phyloP scores from a whole-genome alignment of 1,140 invertebrate genomes.

The Musca vetustissima region DNA sequence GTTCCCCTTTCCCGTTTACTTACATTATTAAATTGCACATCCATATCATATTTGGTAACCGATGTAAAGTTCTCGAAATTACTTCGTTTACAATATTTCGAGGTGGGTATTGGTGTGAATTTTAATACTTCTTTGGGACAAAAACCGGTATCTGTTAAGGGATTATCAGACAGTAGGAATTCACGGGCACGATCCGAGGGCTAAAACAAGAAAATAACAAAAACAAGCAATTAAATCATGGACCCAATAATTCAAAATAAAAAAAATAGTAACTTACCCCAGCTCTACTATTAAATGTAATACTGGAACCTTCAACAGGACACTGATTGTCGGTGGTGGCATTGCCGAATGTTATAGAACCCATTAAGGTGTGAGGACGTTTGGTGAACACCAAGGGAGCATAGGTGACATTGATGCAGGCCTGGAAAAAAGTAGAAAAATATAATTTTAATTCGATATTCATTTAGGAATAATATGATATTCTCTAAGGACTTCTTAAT shows the following conservation, averaged over 20 bases:
- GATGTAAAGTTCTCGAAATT: constrained; percentile 54
- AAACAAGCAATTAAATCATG: not conserved
- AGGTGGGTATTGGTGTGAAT: constrained; percentile 51
- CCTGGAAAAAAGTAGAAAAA: constrained; percentile 31
- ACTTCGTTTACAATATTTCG: constrained; percentile 50
- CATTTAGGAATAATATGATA: too few species aligned
- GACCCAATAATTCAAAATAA: not conserved
- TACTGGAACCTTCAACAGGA: constrained; percentile 40
- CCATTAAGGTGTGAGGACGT: constrained; percentile 50
- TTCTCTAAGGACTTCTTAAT: too few species aligned
- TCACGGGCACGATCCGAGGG: constrained; percentile 50
- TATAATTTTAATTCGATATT: not conserved
- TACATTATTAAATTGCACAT: constrained; percentile 51
- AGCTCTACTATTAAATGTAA: constrained; percentile 44
- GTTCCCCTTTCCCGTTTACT: constrained; percentile 12
- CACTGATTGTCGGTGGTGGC: constrained; percentile 39
- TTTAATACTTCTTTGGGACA: constrained; percentile 54
- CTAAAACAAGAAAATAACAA: constrained; percentile 27
- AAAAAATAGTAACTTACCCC: constrained; percentile 45
- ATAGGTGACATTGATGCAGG: constrained; percentile 48
- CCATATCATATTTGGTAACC: constrained; percentile 50
- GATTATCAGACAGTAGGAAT: constrained; percentile 46
- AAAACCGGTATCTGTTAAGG: constrained; percentile 47
- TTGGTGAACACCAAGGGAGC: constrained; percentile 52
- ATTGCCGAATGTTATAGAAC: constrained; percentile 44